A percentile compares a stretch with the other conserved stretches of the same genome.
Evolutionary conservation across 2,113 vertebrate genomes (phyloP).

Genomic region (Brienomyrus longianalis): DNA sequence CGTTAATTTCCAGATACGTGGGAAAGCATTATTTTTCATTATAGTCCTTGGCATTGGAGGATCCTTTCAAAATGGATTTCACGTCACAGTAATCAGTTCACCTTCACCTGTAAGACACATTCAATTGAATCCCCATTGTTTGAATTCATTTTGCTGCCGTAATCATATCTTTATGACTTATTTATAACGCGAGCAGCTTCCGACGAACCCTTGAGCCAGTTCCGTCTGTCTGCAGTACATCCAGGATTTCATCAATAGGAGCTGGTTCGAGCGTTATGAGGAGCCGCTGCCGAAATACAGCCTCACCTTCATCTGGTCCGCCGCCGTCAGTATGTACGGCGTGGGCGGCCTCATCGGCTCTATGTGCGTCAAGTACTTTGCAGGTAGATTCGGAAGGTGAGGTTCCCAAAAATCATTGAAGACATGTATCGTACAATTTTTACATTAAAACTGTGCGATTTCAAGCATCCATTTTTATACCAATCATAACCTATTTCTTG

Average conservation of each 20-base stretch:
- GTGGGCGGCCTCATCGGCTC: conserved; percentile 54
- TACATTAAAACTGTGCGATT: not conserved
- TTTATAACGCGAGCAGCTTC: not conserved
- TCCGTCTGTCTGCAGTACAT: conserved; percentile 49
- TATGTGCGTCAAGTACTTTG: conserved; percentile 37
- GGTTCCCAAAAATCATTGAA: not conserved
- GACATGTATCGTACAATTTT: not conserved
- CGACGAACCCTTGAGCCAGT: not conserved
- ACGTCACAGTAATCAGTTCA: conserved; percentile 53
- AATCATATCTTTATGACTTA: not conserved
- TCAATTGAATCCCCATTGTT: not conserved
- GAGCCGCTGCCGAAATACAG: conserved; percentile 35
- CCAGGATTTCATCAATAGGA: conserved; percentile 60
- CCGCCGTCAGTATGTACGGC: conserved; percentile 48
- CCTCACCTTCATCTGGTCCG: conserved; percentile 57
- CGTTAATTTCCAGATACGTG: conserved; percentile 42
- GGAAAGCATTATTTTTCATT: conserved; percentile 54
- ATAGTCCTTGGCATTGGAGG: conserved; percentile 58
- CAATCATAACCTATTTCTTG: not conserved
- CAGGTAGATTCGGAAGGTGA: conserved; percentile 54
- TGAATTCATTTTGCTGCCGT: not conserved
- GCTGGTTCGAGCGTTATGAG: conserved; percentile 47
- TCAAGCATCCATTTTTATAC: not conserved
- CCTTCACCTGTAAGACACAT: conserved; percentile 51
- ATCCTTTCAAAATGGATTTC: conserved; percentile 55